A percentile compares a stretch with the other conserved stretches of the same genome.
Conservation (phyloP, 2,888 invertebrate species). For the Polydesmus complanatus region DNA sequence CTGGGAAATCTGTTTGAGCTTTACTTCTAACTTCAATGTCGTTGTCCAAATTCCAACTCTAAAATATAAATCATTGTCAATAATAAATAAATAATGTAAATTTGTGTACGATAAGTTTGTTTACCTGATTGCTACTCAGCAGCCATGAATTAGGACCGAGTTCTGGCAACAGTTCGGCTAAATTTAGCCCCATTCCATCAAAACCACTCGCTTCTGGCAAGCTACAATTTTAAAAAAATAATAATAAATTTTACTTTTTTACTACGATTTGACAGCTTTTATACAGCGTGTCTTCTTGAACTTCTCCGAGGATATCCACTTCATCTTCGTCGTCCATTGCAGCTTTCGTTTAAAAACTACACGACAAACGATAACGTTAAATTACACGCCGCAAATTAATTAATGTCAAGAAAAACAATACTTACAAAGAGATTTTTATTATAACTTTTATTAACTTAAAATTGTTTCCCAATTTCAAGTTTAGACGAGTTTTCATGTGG, state of each 20-base stretch:
- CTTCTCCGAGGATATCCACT: constrained; percentile 57
- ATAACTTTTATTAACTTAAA: too few relatives aligned
- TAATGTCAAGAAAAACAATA: too few relatives aligned
- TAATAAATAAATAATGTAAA: neutral
- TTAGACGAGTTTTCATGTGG: too few relatives aligned
- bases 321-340: constrained; percentile 52
- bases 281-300: constrained; percentile 45
- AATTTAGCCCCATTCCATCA: constrained; percentile 7
- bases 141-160: constrained; percentile 11
- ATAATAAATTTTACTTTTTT: neutral
- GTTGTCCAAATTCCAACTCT: constrained; percentile 8
- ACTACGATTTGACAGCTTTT: neutral
- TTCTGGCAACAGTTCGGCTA: constrained; percentile 4
- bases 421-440: too few relatives aligned
- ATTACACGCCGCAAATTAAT: too few relatives aligned
- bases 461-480: too few relatives aligned
- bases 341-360: neutral
- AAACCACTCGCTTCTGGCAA: neutral
- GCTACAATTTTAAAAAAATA: neutral
- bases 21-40: neutral
- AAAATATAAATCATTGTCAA: too few relatives aligned
- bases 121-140: constrained; percentile 6
- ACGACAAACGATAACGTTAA: too few relatives aligned
- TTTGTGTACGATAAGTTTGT: neutral
- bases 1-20: neutral